phyloP scores from a whole-genome alignment of 2,113 vertebrate genomes.

The Notarius lentiginosus region DNA sequence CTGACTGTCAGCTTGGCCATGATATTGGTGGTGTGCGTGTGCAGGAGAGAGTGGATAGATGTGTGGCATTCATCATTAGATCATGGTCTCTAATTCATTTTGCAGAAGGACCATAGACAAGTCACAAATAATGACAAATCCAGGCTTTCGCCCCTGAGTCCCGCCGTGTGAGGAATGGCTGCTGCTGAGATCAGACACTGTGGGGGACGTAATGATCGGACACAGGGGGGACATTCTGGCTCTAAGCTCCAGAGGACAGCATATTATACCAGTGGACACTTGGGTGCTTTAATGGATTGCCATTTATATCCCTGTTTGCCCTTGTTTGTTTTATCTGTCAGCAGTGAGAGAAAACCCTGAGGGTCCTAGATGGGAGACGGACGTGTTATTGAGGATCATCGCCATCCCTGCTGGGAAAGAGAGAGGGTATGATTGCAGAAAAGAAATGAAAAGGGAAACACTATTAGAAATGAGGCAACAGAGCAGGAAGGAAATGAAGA shows the following conservation, averaged over 20 bases:
- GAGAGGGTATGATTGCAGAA: background rate
- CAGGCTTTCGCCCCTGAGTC: slow-evolving; percentile 40
- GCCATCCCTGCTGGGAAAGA: background rate
- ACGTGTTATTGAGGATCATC: slow-evolving; percentile 20
- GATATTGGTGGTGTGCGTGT: background rate
- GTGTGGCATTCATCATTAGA: slow-evolving; percentile 49
- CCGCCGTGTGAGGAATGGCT: slow-evolving; percentile 24
- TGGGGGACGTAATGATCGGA: background rate
- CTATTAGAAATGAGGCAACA: background rate
- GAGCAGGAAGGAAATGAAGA: background rate
- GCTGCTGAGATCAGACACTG: background rate
- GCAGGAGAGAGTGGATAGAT: background rate
- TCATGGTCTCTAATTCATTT: slow-evolving; percentile 68
- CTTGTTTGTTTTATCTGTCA: slow-evolving; percentile 33
- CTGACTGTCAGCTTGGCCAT: slow-evolving; percentile 52
- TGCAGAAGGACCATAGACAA: slow-evolving; percentile 58
- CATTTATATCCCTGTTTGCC: slow-evolving; percentile 37
- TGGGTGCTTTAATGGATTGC: slow-evolving; percentile 23
- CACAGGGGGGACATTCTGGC: background rate
- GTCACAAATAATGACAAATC: slow-evolving; percentile 69
- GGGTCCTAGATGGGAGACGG: background rate
- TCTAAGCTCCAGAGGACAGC: slow-evolving; percentile 18
- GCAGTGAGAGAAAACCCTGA: background rate
- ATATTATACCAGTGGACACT: background rate
- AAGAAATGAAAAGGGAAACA: background rate